Conservation (phyloP, 2,113 vertebrate genomes). For the Carassius carassius region DNA sequence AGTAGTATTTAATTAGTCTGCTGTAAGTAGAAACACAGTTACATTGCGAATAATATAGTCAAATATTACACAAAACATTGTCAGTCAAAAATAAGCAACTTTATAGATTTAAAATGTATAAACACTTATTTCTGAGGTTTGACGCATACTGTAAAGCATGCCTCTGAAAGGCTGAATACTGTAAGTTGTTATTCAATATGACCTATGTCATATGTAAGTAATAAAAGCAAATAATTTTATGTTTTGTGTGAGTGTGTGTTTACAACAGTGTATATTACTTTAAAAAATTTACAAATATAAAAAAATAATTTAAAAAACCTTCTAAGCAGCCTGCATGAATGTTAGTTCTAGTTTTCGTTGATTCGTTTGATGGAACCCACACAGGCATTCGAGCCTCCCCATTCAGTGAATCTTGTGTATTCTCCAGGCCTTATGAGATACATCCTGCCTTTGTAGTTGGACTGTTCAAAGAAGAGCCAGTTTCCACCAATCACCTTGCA, state of each 20-base stretch:
- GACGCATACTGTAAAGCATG: not conserved
- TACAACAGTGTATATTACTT: not conserved
- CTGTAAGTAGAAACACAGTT: not conserved
- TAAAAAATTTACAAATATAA: not conserved
- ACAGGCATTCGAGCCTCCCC: conserved; percentile 65
- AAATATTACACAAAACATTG: not conserved
- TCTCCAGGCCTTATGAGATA: conserved; percentile 68
- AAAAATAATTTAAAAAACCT: not conserved
- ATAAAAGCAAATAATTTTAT: not conserved
- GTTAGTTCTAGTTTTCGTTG: not conserved
- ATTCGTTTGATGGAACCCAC: conserved; percentile 72
- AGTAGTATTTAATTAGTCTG: not conserved
- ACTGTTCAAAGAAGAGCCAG: conserved; percentile 72
- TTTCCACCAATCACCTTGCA: conserved; percentile 69
- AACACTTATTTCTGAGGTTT: conserved; percentile 1
- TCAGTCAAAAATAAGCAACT: not conserved
- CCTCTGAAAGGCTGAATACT: not conserved
- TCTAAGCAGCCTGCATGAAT: not conserved
- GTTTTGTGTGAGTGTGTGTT: not conserved
- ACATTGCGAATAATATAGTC: not conserved
- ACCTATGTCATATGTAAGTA: not conserved
- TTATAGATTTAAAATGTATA: not conserved
- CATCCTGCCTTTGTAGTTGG: conserved; percentile 69
- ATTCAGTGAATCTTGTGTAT: conserved; percentile 72
- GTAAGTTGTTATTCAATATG: not conserved